These are phyloP conservation scores for Xanthorhoe spadicearia DNA, from an alignment of 2,888 invertebrate genomes.

Conservation along the genomic window DNA sequence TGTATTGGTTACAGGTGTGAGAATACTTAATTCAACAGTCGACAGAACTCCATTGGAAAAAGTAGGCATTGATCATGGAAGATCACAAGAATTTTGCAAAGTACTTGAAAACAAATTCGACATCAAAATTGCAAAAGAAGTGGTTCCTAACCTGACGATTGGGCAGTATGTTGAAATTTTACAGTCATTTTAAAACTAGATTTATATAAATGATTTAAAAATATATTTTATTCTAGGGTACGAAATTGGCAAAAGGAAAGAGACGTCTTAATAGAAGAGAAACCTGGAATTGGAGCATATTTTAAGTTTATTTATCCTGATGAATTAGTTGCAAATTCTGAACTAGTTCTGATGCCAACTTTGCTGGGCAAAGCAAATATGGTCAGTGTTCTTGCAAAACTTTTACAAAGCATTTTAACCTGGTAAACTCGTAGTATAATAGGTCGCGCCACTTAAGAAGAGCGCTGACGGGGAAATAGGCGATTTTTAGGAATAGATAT, in stretches of 20 bases:
- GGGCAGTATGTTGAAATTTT: conserved; percentile 13
- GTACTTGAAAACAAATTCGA: conserved; percentile 10
- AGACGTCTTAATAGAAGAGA: not conserved
- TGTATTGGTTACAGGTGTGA: conserved; percentile 10
- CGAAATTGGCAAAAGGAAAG: conserved; percentile 4
- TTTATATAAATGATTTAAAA: no score
- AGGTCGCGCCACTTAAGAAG: no score
- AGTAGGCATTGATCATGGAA: conserved; percentile 10
- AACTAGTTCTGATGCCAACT: conserved; percentile 23
- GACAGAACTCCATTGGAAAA: conserved; percentile 12
- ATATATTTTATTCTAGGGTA: conserved; percentile 3
- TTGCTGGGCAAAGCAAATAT: conserved; percentile 19
- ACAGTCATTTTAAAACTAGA: no score
- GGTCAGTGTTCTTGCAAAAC: conserved; percentile 9
- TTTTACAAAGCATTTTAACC: not conserved
- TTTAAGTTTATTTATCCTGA: conserved; percentile 19
- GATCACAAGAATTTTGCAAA: conserved; percentile 6
- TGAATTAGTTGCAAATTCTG: conserved; percentile 19
- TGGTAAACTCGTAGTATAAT: no score
- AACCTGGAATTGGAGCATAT: conserved; percentile 14
- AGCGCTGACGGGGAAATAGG: no score
- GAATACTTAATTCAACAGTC: not conserved
- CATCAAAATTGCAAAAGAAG: conserved; percentile 2
- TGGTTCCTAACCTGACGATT: conserved; percentile 4
- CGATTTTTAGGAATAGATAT: no score